Conservation (phyloP, 2,113 vertebrate species). For the Ammodramus savannarum region DNA sequence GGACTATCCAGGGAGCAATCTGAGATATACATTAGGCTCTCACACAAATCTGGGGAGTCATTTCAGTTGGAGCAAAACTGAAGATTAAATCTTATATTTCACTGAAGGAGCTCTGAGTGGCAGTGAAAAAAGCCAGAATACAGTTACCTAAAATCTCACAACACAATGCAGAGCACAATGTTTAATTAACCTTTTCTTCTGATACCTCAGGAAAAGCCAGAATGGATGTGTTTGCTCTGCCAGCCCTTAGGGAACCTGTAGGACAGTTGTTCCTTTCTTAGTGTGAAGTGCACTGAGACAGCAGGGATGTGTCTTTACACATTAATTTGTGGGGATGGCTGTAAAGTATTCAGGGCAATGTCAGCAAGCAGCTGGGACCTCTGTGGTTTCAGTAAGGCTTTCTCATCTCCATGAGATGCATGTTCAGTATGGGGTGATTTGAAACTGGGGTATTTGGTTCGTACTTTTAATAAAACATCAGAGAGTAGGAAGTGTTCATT, state of each 20-base stretch:
- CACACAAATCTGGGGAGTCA: conserved; percentile 23
- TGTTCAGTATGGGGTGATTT: background rate
- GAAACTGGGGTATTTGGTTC: background rate
- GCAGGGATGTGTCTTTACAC: background rate
- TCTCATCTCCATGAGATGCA: background rate
- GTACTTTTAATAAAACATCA: background rate
- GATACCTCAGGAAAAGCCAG: conserved; percentile 30
- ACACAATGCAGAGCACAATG: background rate
- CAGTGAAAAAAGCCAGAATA: conserved; percentile 59
- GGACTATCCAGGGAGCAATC: conserved; percentile 29
- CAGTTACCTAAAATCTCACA: background rate
- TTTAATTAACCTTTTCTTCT: conserved; percentile 59
- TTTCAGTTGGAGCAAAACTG: conserved; percentile 21
- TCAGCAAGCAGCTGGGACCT: background rate
- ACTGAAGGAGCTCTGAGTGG: conserved; percentile 19
- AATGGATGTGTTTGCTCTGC: background rate
- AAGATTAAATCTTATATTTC: conserved; percentile 53
- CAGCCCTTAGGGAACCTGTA: background rate
- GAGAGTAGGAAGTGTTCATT: background rate
- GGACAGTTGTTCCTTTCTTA: conserved; percentile 1
- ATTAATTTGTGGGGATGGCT: background rate
- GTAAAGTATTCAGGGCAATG: background rate
- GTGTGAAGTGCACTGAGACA: conserved; percentile 14
- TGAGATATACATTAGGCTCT: conserved; percentile 36
- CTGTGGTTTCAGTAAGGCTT: background rate